Percentiles rank a stretch among this genome's conserved stretches.
Conservation (phyloP, 2,797 vertebrate species). For the Rallus crepitans region DNA sequence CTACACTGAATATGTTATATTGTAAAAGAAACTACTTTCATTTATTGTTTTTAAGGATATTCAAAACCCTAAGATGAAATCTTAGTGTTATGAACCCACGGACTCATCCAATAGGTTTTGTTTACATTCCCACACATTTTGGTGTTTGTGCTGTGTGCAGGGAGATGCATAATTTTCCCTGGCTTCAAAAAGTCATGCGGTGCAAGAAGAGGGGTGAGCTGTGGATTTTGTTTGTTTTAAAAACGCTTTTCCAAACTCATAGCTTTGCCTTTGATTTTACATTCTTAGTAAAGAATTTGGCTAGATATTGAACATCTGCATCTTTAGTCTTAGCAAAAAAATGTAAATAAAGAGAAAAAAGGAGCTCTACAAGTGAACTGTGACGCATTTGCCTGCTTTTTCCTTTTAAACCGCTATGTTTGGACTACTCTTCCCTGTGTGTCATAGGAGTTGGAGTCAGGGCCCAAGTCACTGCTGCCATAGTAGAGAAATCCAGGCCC, state of each 20-base stretch:
- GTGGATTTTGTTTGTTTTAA: background rate
- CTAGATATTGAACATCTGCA: background rate
- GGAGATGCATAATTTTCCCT: background rate
- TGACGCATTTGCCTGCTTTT: background rate
- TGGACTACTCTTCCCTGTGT: background rate
- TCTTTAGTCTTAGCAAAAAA: slow-evolving; percentile 1
- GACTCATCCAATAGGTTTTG: background rate
- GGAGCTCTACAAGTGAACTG: background rate
- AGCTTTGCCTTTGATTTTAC: background rate
- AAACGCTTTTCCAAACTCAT: background rate
- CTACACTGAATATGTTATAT: background rate
- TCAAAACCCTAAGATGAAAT: background rate
- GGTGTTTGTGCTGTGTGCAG: background rate
- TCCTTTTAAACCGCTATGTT: background rate
- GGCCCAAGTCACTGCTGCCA: background rate
- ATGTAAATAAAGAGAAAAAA: background rate
- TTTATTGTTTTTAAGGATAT: background rate
- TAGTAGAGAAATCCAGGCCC: background rate
- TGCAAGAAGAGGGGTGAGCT: background rate
- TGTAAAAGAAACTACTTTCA: background rate
- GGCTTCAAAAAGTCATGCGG: background rate
- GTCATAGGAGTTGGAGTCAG: background rate
- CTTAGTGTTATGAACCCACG: background rate
- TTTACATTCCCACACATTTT: background rate
- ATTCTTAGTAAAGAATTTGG: background rate